Conservation (phyloP, 2,113 vertebrate species). For the Hyaena hyaena region DNA sequence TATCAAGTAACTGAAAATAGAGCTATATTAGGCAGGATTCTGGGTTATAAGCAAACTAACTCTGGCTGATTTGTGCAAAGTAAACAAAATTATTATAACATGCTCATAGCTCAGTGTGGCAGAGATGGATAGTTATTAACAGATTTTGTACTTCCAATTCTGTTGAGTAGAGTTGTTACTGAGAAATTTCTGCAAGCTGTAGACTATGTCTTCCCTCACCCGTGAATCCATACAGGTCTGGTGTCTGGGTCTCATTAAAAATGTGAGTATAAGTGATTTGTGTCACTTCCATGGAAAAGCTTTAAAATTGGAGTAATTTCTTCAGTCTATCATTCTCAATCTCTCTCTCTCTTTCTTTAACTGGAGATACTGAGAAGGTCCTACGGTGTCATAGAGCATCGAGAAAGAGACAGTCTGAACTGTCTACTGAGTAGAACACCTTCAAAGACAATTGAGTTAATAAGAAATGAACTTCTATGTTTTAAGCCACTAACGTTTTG, state of each 20-base stretch:
- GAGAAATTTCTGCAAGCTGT: not conserved
- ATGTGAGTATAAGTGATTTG: not conserved
- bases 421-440: not conserved
- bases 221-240: not conserved
- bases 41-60: not conserved
- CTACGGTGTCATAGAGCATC: not conserved
- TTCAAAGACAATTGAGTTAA: not conserved
- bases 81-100: not conserved
- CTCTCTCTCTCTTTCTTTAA: not conserved
- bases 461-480: not conserved
- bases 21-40: not conserved
- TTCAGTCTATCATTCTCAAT: not conserved
- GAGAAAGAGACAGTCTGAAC: not conserved
- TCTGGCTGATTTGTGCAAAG: not conserved
- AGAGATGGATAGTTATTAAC: not conserved
- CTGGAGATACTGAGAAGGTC: not conserved
- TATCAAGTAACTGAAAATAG: not conserved
- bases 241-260: not conserved
- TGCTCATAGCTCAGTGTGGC: not conserved
- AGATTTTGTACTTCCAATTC: not conserved
- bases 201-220: not conserved
- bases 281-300: not conserved
- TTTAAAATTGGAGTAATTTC: not conserved
- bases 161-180: not conserved
- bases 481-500: not conserved